Base-by-base conservation (phyloP, 1,140 invertebrate genomes). In the Oryctes rhinoceros region DNA sequence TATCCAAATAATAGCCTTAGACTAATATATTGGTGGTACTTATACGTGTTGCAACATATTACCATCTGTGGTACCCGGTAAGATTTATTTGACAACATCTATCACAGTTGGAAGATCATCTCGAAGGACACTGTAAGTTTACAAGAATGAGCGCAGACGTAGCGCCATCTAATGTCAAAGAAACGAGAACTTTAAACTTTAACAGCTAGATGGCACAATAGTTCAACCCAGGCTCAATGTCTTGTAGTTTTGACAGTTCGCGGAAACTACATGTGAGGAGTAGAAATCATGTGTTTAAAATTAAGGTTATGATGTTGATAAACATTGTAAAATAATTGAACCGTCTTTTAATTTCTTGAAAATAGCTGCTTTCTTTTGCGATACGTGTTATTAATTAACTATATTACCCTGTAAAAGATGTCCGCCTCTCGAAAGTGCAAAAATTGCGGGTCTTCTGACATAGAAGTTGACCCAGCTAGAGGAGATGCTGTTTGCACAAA, bases 401-500 rank as follows among this genome's bases (percentile, higher is more conserved):
- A n/a, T 59, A 59, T 59, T 18, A 59, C 15, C 5, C 18, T n/a
- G 15, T 18, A 18, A 18, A 59, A 59, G 15, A 87, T 87, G 86
- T 87, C 87, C 84, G 92, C 92, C 4, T 90, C 90, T 15, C 91
- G 89, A 80, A 95, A 95, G 85, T 99, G 98, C 89, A 93, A 93
- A 85, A 95, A 96, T 84, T 99, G 98, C 90, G 96, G 96, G 7
- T 96, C 96, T 78, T 96, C 94, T n/a, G 95, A 98, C 71, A 96
- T 99, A 79, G 97, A 99, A 88, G 94, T 94, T 78, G 97, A 99
- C 89, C 94, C 95, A 84, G 92, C 94, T 48, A 89, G 97, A 85
- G 98, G 97, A 71, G 97, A 99, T 92, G 95, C 96, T 53, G 96
- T 99, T 0, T 99, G 98, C 89, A 99, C 95, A 47, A 94, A 94